Percentiles rank a stretch among this genome's conserved stretches.
phyloP scores from a whole-genome alignment of 2,888 invertebrate genomes.

The Hypolimnas misippus region DNA sequence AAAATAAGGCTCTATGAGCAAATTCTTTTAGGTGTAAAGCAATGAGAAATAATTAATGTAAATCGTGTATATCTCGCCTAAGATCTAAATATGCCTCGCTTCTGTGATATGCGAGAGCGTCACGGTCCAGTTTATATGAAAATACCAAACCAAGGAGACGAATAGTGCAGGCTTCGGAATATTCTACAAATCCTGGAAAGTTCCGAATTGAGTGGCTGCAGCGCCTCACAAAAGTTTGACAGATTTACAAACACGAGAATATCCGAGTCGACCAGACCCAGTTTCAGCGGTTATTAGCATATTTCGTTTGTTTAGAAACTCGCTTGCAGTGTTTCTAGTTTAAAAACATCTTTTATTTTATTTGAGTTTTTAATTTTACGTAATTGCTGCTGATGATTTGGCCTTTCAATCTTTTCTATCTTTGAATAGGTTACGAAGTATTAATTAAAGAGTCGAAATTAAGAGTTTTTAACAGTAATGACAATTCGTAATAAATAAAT shows the following conservation, averaged over 20 bases:
- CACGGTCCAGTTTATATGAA: slow-evolving; percentile 3
- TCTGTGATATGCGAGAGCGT: too few relatives aligned
- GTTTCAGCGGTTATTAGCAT: slow-evolving; percentile 34
- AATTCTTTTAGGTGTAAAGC: too few relatives aligned
- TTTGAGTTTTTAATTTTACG: not conserved
- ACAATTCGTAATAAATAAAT: too few relatives aligned
- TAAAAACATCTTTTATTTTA: slow-evolving; percentile 1
- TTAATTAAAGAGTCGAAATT: too few relatives aligned
- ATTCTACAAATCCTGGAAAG: slow-evolving; percentile 21
- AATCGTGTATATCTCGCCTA: too few relatives aligned
- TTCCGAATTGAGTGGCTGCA: slow-evolving; percentile 40
- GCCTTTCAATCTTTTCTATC: not conserved
- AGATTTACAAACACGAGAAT: slow-evolving; percentile 44
- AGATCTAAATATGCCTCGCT: too few relatives aligned
- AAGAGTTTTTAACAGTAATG: too few relatives aligned
- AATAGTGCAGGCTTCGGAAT: slow-evolving; percentile 13
- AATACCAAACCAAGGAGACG: not conserved
- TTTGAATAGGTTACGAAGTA: too few relatives aligned
- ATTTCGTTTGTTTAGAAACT: slow-evolving; percentile 32
- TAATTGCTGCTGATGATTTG: not conserved
- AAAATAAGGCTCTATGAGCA: too few relatives aligned
- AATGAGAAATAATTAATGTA: too few relatives aligned
- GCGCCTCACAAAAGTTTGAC: slow-evolving; percentile 39
- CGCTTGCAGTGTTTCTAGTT: slow-evolving; percentile 4
- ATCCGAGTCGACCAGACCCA: slow-evolving; percentile 25